Evolutionary conservation across 2,113 vertebrate genomes (phyloP), one percentile per base, ranked within the genome.

Genomic region (Odocoileus virginianus): DNA sequence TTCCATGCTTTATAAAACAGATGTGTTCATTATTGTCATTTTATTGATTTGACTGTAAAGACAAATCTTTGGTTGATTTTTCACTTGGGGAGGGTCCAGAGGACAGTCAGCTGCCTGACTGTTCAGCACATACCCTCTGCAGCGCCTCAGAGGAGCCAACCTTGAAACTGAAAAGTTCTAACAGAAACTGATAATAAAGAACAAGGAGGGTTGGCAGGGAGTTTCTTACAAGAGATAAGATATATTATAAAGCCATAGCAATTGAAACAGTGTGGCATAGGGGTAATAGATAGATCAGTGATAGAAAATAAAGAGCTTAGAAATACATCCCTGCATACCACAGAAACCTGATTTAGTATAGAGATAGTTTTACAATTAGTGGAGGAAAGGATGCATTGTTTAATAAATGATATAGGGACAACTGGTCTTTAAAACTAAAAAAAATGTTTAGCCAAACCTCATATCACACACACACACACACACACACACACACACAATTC

Each of bases 41-140:
- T 47, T 88, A 96, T 33, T 14, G 30, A n/a, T 89, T 92, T 78
- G 67, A 76, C 43, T 97, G 52, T 87, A 82, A 96, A 57, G 61
- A 61, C 19, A 85, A 58, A 81, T 13, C 16, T 78, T 88, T 57
- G 67, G 50, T 81, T 85, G 96, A 84, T 91, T 95, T 97, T 60
- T 17, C 21, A 23, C 11, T 30, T 43, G 36, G 54, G 52, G 13
- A 87, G 15, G 58, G 6, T 3, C 43, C 45, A 28, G 15, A 15
- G 19, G 21, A 25, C 0, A 58, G n/a, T 54, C 76, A 91, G 17
- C 43, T 58, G 27, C 33, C 50, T 23, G 28, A 16, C 23, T 61
- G 1, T n/a, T 55, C 3, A 14, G 12, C 2, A n/a, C 47, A 28
- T 5, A 3, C 2, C 30, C 47, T 95, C 36, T 91, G 12, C 6